phyloP scores from a whole-genome alignment of 2,113 vertebrate genomes.

The Cyanistes caeruleus region DNA sequence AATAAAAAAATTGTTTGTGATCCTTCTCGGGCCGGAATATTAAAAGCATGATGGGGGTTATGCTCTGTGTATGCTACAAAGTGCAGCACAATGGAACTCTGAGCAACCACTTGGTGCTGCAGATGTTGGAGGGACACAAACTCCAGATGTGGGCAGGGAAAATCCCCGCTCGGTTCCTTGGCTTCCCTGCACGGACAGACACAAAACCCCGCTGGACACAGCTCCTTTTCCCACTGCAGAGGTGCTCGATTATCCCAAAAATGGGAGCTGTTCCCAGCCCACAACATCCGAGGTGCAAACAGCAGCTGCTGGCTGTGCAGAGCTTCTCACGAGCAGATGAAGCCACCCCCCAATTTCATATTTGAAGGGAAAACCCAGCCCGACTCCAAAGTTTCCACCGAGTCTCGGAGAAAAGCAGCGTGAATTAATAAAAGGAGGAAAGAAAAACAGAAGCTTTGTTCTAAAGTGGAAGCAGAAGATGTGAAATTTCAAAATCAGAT shows the following conservation, averaged over 20 bases:
- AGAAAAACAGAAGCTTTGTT: conserved; percentile 55
- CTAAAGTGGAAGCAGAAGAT: conserved; percentile 51
- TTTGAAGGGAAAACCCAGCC: not conserved
- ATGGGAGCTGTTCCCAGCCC: not conserved
- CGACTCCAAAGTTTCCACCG: not conserved
- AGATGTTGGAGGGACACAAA: not conserved
- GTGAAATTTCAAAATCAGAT: conserved; percentile 73
- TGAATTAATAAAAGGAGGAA: not conserved
- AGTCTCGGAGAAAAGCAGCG: not conserved
- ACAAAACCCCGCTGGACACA: not conserved
- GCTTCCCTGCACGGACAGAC: not conserved
- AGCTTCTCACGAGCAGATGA: not conserved
- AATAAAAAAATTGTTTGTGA: not conserved
- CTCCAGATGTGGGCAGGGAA: not conserved
- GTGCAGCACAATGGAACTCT: not conserved
- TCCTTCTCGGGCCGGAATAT: not conserved
- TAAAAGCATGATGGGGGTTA: not conserved
- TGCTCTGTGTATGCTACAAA: not conserved
- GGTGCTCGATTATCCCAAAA: not conserved
- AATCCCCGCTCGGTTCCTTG: not conserved
- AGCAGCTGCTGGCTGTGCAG: conserved; percentile 37
- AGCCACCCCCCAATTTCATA: not conserved
- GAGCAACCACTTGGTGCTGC: not conserved
- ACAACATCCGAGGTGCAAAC: not conserved
- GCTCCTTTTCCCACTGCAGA: not conserved